phyloP scores from a whole-genome alignment of 1,140 invertebrate genomes.

The Camponotus pennsylvanicus region DNA sequence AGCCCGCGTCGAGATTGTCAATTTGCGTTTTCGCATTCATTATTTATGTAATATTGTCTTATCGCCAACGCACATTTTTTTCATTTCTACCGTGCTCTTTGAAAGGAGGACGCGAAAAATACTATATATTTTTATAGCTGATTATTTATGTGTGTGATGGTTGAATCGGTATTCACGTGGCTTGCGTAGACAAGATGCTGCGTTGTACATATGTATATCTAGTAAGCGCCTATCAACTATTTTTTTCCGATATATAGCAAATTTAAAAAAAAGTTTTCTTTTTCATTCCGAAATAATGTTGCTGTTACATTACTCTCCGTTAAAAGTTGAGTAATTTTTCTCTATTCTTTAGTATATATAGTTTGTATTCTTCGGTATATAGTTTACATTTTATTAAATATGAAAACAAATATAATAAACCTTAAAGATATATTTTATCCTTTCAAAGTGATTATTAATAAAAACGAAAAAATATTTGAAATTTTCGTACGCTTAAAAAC shows the following conservation, averaged over 20 bases:
- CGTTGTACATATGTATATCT: background rate
- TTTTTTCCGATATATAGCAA: background rate
- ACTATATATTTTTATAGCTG: background rate
- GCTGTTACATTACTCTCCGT: too few species aligned
- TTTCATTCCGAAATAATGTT: too few species aligned
- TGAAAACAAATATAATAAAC: background rate
- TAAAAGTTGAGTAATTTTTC: too few species aligned
- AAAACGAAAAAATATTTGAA: too few species aligned
- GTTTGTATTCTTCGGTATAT: too few species aligned
- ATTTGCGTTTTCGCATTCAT: constrained; percentile 1
- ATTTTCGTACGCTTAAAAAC: constrained; percentile 1
- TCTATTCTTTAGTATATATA: too few species aligned
- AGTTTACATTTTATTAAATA: too few species aligned
- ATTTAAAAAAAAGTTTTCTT: background rate
- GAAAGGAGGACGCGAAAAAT: constrained; percentile 1
- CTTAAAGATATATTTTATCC: background rate
- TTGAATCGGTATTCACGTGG: background rate
- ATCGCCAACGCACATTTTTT: background rate
- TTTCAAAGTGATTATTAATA: background rate
- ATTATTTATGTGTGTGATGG: constrained; percentile 10
- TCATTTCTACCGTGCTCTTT: background rate
- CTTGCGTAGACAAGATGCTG: background rate
- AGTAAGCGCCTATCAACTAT: background rate
- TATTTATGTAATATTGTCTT: background rate
- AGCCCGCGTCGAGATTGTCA: background rate